Evolutionary conservation across 2,888 invertebrate genomes (phyloP).

Genomic region (Drosophila tripunctata): DNA sequence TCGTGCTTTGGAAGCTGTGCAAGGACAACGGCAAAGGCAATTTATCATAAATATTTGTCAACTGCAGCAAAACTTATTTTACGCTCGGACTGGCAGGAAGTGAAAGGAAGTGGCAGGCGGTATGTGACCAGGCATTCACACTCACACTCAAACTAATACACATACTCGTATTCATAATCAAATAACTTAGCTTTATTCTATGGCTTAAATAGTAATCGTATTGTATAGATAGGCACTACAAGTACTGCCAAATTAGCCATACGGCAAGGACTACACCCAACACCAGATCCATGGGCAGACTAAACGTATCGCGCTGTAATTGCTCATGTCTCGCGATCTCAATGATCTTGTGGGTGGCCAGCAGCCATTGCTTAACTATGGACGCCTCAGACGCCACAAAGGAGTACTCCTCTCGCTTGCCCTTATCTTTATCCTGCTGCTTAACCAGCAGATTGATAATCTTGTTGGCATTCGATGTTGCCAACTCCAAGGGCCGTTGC

Average conservation of each 20-base stretch:
- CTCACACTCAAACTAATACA: neutral
- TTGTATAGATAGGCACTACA: constrained; percentile 53
- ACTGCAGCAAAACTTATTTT: constrained; percentile 76
- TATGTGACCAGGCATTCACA: constrained; percentile 19
- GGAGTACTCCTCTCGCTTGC: constrained; percentile 76
- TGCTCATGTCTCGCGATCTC: constrained; percentile 74
- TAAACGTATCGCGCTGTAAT: constrained; percentile 67
- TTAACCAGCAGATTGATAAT: constrained; percentile 72
- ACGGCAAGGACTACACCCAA: constrained; percentile 73
- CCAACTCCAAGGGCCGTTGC: constrained; percentile 63
- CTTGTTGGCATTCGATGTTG: constrained; percentile 73
- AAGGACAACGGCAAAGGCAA: constrained; percentile 69
- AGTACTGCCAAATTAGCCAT: constrained; percentile 82
- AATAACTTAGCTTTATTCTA: constrained; percentile 51
- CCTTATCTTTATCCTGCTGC: constrained; percentile 51
- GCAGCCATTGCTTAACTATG: constrained; percentile 80
- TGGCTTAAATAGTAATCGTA: constrained; percentile 35
- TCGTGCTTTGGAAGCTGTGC: constrained; percentile 17
- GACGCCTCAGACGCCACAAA: constrained; percentile 76
- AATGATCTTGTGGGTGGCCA: constrained; percentile 74
- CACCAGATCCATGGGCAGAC: constrained; percentile 81
- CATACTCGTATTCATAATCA: constrained; percentile 10
- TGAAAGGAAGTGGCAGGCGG: constrained; percentile 20
- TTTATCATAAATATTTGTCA: constrained; percentile 82
- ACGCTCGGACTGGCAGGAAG: constrained; percentile 62